Evolutionary conservation across 2,797 vertebrate genomes (phyloP).

Genomic region (Natrix natrix): DNA sequence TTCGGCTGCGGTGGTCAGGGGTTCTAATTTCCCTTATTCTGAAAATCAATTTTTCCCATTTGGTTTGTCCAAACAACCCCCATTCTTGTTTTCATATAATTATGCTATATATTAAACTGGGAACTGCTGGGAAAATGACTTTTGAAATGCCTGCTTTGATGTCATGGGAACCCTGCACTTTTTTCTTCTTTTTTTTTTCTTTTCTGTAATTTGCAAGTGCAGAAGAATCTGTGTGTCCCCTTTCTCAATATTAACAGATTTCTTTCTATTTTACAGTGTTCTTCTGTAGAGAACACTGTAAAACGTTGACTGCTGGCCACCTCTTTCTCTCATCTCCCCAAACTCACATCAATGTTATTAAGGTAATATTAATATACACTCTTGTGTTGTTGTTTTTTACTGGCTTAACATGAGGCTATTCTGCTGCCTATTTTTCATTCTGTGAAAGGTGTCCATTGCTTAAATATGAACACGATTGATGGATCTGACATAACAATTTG

Average conservation of each 20-base stretch:
- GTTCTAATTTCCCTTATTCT: not conserved
- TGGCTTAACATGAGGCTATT: slow-evolving; percentile 56
- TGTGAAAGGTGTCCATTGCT: slow-evolving; percentile 65
- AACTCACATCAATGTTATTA: not conserved
- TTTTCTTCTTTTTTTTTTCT: slow-evolving; percentile 4
- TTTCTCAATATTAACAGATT: not conserved
- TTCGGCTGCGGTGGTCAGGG: slow-evolving; percentile 13
- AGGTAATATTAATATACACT: not conserved
- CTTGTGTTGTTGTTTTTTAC: slow-evolving; percentile 22
- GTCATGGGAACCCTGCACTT: not conserved
- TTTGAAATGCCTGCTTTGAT: slow-evolving; percentile 10
- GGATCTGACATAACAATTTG: slow-evolving; percentile 32
- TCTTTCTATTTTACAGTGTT: not conserved
- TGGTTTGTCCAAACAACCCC: not conserved
- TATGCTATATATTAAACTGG: not conserved
- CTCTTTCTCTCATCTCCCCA: not conserved
- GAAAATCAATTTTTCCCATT: not conserved
- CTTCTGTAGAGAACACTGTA: not conserved
- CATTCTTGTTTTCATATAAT: not conserved
- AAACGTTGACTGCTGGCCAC: not conserved
- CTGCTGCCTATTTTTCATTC: slow-evolving; percentile 66
- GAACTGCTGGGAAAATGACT: slow-evolving; percentile 9
- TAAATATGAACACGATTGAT: slow-evolving; percentile 55
- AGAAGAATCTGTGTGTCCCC: not conserved
- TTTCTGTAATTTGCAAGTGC: not conserved